Evolutionary conservation across 1,140 invertebrate species (phyloP), one percentile per base, ranked within the genome.

Genomic region (Hycleus phaleratus): DNA sequence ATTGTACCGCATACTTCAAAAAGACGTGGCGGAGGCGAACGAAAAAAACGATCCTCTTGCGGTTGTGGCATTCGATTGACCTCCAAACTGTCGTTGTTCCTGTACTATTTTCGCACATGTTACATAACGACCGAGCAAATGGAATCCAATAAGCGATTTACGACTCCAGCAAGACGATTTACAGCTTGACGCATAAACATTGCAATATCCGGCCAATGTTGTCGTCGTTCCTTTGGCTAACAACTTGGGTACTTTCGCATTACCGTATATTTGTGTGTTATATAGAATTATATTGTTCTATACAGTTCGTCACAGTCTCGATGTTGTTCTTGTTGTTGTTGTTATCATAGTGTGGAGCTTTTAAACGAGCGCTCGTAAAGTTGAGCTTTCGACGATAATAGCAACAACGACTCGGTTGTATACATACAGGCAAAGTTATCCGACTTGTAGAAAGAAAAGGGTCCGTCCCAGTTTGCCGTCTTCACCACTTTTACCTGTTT

Each of bases 401-500:
- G 32, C 7, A 32, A 32, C 32, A 32, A 32, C 32, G 7, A 32
- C 32, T 4, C 32, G 32, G 32, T 32, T 32, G 32, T 32, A 32
- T 1, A 32, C 7, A 7, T 32, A 32, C 26, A 51, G 24, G 46
- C 46, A 39, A 49, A 60, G 47, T 58, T 56, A 40, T 59, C 52
- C 49, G 32, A 32, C 4, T 32, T 32, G 32, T 4, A 5, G 32
- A 18, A 18, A 18, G 32, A 32, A 32, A 32, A 3, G 32, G 32
- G 32, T 32, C 4, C 32, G 32, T 7, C 32, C 32, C 32, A 32
- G 52, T 46, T 46, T 49, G 42, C 52, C 46, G 62, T 11, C 58
- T 58, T 58, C 51, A 58, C 60, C 60, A 64, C 63, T 67, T 66
- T 67, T 62, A 67, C 65, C 65, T 67, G 65, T 67, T 64, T 65